Evolutionary conservation across 2,888 invertebrate species (phyloP), one percentile per base, ranked within the genome.

Genomic region (Hecatera dysodea): DNA sequence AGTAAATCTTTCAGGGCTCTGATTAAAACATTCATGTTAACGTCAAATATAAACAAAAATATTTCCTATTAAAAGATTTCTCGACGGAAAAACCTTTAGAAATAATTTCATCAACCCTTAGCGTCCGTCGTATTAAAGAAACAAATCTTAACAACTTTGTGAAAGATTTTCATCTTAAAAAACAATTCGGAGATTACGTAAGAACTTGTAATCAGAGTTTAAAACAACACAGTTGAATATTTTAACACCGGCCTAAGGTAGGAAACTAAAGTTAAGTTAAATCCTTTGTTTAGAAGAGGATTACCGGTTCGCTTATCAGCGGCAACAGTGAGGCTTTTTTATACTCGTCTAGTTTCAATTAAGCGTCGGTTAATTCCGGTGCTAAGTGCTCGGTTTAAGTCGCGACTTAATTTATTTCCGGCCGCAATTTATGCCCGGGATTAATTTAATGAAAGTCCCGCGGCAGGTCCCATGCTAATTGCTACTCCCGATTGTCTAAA

Each of bases 331-430:
- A 76, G 78, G 84, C 84, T 87, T 93, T 93, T 94, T 93, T 90
- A 88, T 86, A 87, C 88, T 90, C 90, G 88, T 90, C 93, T 92
- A 94, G 93, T 95, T 95, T 95, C 95, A 95, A 95, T 96, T 95
- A 94, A 92, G 85, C 89, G 89, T 90, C 90, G 89, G 93, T 94
- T 95, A 94, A 95, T 94, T 93, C 92, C 88, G 80, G 86, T 80
- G 92, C 91, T 93, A 94, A 95, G 93, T 94, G 92, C 90, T 92
- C 86, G 93, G 93, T 92, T 93, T 92, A 92, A 93, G 90, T 89
- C 88, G 90, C 89, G 89, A 91, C 91, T 94, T 91, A 94, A 94
- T 94, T 95, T 94, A 94, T 94, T 90, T 93, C 89, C 87, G 85
- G 87, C 91, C 90, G 86, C 92, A 94, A 94, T 94, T 94, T 94